Evolutionary conservation across 2,888 invertebrate species (phyloP).

Genomic region (Agrochola circellaris): DNA sequence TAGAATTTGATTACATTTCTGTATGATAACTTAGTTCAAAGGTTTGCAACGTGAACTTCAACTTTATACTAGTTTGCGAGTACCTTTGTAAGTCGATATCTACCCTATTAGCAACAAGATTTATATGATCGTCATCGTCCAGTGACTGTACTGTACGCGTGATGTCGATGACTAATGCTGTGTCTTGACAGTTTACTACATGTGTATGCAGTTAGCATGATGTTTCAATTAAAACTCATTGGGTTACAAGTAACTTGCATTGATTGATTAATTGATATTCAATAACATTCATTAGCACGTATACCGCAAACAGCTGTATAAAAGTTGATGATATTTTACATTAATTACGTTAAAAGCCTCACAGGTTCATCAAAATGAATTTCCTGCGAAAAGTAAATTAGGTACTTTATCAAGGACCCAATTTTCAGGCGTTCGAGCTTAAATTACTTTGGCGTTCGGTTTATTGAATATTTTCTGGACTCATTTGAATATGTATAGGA

Average conservation of each 20-base stretch:
- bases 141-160: constrained; percentile 42
- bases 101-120: constrained; percentile 27
- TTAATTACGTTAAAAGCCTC: constrained; percentile 38
- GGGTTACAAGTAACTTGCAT: constrained; percentile 24
- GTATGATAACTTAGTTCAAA: neutral
- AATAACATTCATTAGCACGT: constrained; percentile 51
- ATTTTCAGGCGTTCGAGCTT: constrained; percentile 52
- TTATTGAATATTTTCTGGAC: constrained; percentile 53
- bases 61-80: neutral
- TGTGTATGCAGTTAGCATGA: constrained; percentile 41
- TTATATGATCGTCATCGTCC: constrained; percentile 46
- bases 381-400: constrained; percentile 46
- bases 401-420: constrained; percentile 49
- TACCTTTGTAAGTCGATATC: constrained; percentile 33
- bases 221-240: constrained; percentile 47
- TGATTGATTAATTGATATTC: constrained; percentile 52
- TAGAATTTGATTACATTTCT: neutral
- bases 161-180: constrained; percentile 49
- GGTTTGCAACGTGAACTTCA: constrained; percentile 17
- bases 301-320: constrained; percentile 33
- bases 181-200: constrained; percentile 42
- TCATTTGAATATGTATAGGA: constrained; percentile 41
- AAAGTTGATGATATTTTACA: constrained; percentile 36
- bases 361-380: constrained; percentile 44
- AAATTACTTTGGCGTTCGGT: constrained; percentile 54